phyloP scores from a whole-genome alignment of 2,888 invertebrate species.

The Ennomos quercinarius region DNA sequence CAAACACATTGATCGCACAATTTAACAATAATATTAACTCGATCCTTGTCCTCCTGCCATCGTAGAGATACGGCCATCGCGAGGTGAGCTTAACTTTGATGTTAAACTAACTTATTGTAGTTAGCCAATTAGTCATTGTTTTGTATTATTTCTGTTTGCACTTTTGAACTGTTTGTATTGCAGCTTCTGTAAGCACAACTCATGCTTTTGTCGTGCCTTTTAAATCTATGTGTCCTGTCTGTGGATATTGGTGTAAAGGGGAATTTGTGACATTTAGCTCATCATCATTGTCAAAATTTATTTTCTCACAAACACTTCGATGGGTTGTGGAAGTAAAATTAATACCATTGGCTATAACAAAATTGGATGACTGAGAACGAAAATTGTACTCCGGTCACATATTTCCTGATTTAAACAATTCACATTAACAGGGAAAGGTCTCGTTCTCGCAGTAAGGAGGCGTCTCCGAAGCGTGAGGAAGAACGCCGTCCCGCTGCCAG shows the following conservation, averaged over 20 bases:
- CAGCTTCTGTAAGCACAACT: constrained; percentile 17
- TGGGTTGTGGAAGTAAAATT: not conserved
- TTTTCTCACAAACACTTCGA: constrained; percentile 2
- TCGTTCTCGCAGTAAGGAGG: constrained; percentile 88
- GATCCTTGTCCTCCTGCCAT: constrained; percentile 67
- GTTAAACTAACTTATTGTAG: constrained; percentile 28
- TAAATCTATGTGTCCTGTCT: not conserved
- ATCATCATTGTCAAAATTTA: constrained; percentile 16
- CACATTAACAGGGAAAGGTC: constrained; percentile 86
- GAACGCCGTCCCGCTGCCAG: constrained; percentile 60
- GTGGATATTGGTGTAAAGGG: not conserved
- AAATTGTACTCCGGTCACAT: constrained; percentile 1
- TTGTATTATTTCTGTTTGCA: constrained; percentile 9
- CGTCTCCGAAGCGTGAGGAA: constrained; percentile 74
- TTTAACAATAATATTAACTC: constrained; percentile 59
- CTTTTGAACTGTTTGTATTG: constrained; percentile 8
- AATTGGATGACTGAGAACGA: constrained; percentile 1
- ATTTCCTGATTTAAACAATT: constrained; percentile 10
- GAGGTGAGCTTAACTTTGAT: constrained; percentile 58
- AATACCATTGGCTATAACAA: constrained; percentile 10
- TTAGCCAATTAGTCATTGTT: constrained; percentile 28
- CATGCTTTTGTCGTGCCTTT: constrained; percentile 15
- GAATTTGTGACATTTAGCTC: constrained; percentile 17
- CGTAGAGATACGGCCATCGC: constrained; percentile 62
- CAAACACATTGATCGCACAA: constrained; percentile 72